A percentile compares a stretch with the other conserved stretches of the same genome.
phyloP scores from a whole-genome alignment of 2,888 invertebrate species.

The Fragum sueziense region DNA sequence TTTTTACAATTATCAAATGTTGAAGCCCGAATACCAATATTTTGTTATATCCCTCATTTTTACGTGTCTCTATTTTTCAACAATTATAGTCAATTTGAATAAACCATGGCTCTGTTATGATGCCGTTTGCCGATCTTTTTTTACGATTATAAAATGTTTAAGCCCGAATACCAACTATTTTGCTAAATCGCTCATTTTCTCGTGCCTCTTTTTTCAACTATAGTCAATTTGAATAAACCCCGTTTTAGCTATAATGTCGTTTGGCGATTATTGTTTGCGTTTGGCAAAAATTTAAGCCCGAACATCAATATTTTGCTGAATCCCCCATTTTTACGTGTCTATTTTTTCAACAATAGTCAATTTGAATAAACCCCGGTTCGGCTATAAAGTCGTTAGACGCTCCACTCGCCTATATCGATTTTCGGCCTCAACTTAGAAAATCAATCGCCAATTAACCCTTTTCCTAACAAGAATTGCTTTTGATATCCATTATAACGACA shows the following conservation, averaged over 20 bases:
- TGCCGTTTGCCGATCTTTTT: neutral
- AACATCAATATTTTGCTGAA: too few relatives aligned
- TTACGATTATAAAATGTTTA: neutral
- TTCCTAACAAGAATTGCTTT: too few relatives aligned
- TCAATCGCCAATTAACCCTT: neutral
- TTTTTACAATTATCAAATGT: neutral
- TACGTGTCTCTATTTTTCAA: too few relatives aligned
- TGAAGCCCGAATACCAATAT: neutral
- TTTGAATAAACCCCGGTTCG: neutral
- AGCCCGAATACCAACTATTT: neutral
- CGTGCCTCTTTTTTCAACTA: neutral
- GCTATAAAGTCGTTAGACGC: neutral
- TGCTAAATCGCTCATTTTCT: neutral
- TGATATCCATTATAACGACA: too few relatives aligned
- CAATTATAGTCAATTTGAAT: too few relatives aligned
- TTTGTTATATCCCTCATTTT: too few relatives aligned
- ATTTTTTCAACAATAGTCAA: neutral
- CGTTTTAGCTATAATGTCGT: neutral
- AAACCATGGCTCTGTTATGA: too few relatives aligned
- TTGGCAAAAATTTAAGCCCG: too few relatives aligned
- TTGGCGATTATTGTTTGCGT: neutral
- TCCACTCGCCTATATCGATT: neutral
- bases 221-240: neutral
- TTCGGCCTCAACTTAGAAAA: neutral
- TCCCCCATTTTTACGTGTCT: too few relatives aligned